Evolutionary conservation across 1,140 invertebrate genomes (phyloP).

Genomic region (Polypedilum pembai): DNA sequence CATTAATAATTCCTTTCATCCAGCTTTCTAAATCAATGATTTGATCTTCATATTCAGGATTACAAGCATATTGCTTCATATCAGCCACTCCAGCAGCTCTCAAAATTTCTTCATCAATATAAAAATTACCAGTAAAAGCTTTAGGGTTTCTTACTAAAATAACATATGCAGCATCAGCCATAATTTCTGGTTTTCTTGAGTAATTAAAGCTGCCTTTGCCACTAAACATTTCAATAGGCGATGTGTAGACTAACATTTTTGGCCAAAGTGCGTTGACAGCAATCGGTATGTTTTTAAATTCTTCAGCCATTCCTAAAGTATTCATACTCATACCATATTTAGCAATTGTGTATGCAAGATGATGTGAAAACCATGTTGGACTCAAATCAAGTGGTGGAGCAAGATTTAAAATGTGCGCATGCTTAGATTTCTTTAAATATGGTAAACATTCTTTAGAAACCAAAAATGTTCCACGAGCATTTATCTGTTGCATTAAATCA

Average conservation of each 20-base stretch:
- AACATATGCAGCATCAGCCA: constrained; percentile 91
- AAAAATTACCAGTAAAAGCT: constrained; percentile 72
- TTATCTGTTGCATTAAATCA: constrained; percentile 89
- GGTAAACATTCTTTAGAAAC: constrained; percentile 91
- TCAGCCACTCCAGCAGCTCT: constrained; percentile 72
- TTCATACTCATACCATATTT: constrained; percentile 99
- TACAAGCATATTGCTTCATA: constrained; percentile 76
- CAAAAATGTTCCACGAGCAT: constrained; percentile 86
- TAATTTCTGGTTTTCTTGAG: constrained; percentile 82
- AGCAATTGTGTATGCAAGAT: constrained; percentile 96
- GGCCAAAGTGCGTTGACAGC: constrained; percentile 98
- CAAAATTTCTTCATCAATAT: constrained; percentile 88
- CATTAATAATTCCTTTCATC: not conserved
- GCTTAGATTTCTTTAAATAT: constrained; percentile 76
- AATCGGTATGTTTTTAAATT: constrained; percentile 75
- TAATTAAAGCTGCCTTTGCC: constrained; percentile 54
- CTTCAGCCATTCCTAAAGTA: constrained; percentile 90
- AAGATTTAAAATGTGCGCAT: constrained; percentile 93
- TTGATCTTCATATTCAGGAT: constrained; percentile 59
- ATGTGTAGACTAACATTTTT: constrained; percentile 87
- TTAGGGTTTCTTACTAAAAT: constrained; percentile 71
- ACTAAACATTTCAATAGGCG: constrained; percentile 92
- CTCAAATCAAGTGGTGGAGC: constrained; percentile 90
- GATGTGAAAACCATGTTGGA: constrained; percentile 83
- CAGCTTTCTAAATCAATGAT: constrained; percentile 51